A percentile compares a stretch with the other conserved stretches of the same genome.
These are phyloP conservation scores for Drosophila meridionalis DNA, from an alignment of 2,888 invertebrate genomes.

Conservation along the genomic window DNA sequence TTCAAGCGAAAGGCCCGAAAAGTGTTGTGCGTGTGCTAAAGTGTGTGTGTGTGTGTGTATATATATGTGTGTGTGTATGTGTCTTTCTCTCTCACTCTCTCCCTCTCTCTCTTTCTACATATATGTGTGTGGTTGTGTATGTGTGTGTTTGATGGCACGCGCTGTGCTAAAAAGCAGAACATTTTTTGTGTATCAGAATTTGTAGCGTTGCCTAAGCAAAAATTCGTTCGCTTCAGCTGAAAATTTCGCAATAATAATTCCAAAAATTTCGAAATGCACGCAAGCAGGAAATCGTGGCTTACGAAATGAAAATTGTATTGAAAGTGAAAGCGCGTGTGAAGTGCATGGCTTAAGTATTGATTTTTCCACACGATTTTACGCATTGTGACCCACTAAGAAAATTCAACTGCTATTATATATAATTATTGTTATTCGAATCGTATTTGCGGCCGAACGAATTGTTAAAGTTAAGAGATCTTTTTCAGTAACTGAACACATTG, in stretches of 20 bases:
- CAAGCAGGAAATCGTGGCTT: constrained; percentile 11
- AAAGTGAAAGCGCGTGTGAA: constrained; percentile 70
- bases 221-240: constrained; percentile 18
- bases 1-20: constrained; percentile 60
- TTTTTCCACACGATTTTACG: constrained; percentile 69
- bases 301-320: constrained; percentile 25
- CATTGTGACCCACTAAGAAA: constrained; percentile 45
- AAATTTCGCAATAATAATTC: constrained; percentile 27
- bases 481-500: constrained; percentile 16
- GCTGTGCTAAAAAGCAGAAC: constrained; percentile 63
- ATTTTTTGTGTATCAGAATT: constrained; percentile 77
- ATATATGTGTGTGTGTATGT: constrained; percentile 23
- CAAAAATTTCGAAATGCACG: neutral
- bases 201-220: constrained; percentile 30
- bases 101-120: constrained; percentile 22
- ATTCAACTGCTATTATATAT: constrained; percentile 22
- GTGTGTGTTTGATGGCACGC: constrained; percentile 58
- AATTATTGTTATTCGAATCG: constrained; percentile 1
- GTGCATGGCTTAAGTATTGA: constrained; percentile 66
- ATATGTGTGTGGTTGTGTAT: constrained; percentile 13
- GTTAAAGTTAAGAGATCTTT: neutral
- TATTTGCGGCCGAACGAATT: neutral
- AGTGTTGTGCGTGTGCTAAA: constrained; percentile 61
- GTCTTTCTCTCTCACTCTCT: constrained; percentile 9
- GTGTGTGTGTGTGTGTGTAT: constrained; percentile 40